Evolutionary conservation across 2,113 vertebrate genomes (phyloP), one percentile per base, ranked within the genome.

Genomic region (Gallinago undulata): DNA sequence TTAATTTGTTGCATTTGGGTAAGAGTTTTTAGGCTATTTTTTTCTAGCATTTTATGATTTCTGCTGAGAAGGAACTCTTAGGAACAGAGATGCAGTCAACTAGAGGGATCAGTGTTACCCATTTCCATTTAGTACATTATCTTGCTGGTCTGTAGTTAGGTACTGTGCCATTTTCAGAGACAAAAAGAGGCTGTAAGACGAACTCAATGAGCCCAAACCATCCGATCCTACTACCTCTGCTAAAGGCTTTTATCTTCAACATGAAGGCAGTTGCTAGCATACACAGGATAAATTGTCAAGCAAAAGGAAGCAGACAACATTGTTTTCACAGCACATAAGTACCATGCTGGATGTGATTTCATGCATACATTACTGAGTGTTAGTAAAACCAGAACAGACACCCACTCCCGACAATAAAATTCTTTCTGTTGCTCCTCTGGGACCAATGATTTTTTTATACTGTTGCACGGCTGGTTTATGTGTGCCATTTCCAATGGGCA

Each of bases 361-460:
- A 91, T 92, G 94, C 87, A 59, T 97, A 92, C 67, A 63, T 97
- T 93, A 95, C 85, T 76, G 88, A 94, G 96, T 94, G 94, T 97
- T 94, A 92, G 94, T 89, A 90, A 97, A 96, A 95, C 82, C 78
- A 96, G 96, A 97, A 92, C 97, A 98, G 97, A 97, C 94, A 94
- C 93, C 95, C 95, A 85, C 81, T 94, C 85, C 45, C 3, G 16
- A 89, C 92, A 95, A 63, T 97, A 96, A 97, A 96, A 95, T 77
- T 91, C 93, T 89, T 84, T 97, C 70, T 93, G 92, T 89, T 39
- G 53, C 67, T 94, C 94, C 90, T 85, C 23, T 59, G 96, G 90
- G 96, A 96, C 91, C 91, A 95, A 91, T 97, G 93, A 97, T 87
- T 97, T 92, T 97, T 97, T 95, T 90, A 92, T 92, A 72, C 88